These are phyloP conservation scores for Parotocinclus haroldoi DNA, from an alignment of 2,797 vertebrate genomes.

Conservation along the genomic window DNA sequence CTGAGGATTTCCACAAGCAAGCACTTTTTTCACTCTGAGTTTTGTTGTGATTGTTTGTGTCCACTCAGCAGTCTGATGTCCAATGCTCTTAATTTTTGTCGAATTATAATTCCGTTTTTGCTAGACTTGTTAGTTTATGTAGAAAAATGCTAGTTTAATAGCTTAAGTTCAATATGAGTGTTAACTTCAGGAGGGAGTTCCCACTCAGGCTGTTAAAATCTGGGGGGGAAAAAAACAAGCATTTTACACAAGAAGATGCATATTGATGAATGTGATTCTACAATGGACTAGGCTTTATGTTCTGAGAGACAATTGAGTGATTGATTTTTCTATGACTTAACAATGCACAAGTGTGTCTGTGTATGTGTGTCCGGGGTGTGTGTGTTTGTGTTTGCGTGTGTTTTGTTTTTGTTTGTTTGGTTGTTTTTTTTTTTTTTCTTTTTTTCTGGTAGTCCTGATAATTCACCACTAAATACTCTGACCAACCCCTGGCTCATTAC, in stretches of 20 bases:
- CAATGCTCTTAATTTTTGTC: constrained; percentile 63
- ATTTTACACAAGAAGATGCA: constrained; percentile 6
- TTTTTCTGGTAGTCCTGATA: not conserved
- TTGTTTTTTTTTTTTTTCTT: too few relatives aligned
- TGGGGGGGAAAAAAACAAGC: not conserved
- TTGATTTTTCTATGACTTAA: constrained; percentile 26
- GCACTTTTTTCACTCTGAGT: constrained; percentile 32
- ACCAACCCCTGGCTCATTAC: constrained; percentile 65
- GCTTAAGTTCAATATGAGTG: constrained; percentile 49
- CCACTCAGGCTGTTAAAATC: constrained; percentile 27
- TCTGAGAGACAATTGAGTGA: constrained; percentile 13
- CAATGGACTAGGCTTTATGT: constrained; percentile 6
- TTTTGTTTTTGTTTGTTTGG: too few relatives aligned
- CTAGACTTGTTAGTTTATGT: too few relatives aligned
- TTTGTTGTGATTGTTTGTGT: constrained; percentile 22
- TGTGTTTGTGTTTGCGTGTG: constrained; percentile 23
- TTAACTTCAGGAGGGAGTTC: constrained; percentile 46
- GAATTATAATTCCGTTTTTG: constrained; percentile 14
- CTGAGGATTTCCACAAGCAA: constrained; percentile 28
- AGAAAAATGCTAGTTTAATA: too few relatives aligned
- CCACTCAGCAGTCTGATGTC: constrained; percentile 58
- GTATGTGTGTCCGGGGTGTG: constrained; percentile 15
- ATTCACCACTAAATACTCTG: constrained; percentile 64
- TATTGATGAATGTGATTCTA: not conserved
- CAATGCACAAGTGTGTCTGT: constrained; percentile 24